A percentile compares a stretch with the other conserved stretches of the same genome.
phyloP scores from a whole-genome alignment of 2,888 invertebrate genomes.

The Siphlonurus alternatus region DNA sequence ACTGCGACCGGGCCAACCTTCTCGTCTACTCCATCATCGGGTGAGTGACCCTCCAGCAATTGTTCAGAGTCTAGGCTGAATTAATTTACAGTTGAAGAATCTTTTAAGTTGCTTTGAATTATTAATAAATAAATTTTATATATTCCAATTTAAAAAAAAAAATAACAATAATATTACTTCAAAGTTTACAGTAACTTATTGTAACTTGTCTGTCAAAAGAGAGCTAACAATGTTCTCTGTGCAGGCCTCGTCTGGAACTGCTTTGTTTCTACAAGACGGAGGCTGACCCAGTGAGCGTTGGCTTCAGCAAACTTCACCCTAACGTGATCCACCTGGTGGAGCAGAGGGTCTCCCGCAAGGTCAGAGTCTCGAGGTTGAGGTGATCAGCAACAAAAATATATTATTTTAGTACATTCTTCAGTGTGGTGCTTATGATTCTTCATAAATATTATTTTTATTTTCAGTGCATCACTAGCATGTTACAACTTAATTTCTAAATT shows the following conservation, averaged over 20 bases:
- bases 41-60: too few relatives aligned
- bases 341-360: slow-evolving; percentile 57
- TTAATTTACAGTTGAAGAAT: slow-evolving; percentile 9
- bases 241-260: slow-evolving; percentile 51
- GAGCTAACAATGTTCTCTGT: slow-evolving; percentile 9
- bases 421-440: slow-evolving; percentile 15
- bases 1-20: slow-evolving; percentile 77
- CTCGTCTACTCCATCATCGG: slow-evolving; percentile 60
- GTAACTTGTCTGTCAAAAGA: not conserved
- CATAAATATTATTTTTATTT: slow-evolving; percentile 16
- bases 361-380: too few relatives aligned
- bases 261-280: slow-evolving; percentile 71
- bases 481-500: too few relatives aligned
- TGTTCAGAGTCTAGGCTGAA: not conserved
- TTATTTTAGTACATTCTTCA: slow-evolving; percentile 15
- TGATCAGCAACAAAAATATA: too few relatives aligned
- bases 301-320: slow-evolving; percentile 52
- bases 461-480: too few relatives aligned
- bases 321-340: slow-evolving; percentile 62
- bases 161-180: not conserved
- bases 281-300: slow-evolving; percentile 70
- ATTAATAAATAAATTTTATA: not conserved
- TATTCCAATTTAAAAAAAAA: not conserved
- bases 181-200: slow-evolving; percentile 3
- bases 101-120: not conserved